Evolutionary conservation across 2,888 invertebrate genomes (phyloP).

Genomic region (Hydrotaea cyrtoneurina): DNA sequence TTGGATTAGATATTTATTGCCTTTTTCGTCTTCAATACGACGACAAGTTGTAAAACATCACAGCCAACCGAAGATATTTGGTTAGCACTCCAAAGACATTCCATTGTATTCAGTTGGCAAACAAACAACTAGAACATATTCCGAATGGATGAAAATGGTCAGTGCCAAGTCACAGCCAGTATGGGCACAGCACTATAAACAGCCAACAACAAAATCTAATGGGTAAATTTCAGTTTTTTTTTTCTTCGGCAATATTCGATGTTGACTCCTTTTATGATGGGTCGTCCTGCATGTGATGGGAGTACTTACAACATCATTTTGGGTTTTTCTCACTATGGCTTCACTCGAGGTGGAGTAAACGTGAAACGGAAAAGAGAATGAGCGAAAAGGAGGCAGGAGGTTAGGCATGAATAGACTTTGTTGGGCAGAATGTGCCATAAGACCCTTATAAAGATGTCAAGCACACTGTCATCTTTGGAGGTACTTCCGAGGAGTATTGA

Average conservation of each 20-base stretch:
- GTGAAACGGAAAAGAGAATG: neutral
- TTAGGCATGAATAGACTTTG: too few species aligned
- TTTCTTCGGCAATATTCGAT: slow-evolving; percentile 1
- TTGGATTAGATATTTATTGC: too few species aligned
- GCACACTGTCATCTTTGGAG: too few species aligned
- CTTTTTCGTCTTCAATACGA: too few species aligned
- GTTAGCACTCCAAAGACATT: neutral
- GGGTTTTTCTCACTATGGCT: neutral
- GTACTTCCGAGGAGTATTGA: neutral
- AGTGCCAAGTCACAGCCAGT: neutral
- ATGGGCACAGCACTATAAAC: too few species aligned
- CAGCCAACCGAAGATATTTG: neutral
- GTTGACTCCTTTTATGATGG: neutral
- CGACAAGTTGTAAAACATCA: too few species aligned
- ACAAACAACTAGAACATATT: neutral
- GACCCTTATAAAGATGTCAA: slow-evolving; percentile 16
- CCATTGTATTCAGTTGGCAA: neutral
- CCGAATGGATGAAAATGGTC: neutral
- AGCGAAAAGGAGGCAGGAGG: too few species aligned
- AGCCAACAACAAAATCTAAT: neutral
- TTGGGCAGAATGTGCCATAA: neutral
- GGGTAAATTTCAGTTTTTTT: neutral
- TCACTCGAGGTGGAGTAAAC: neutral
- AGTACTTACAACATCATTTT: neutral
- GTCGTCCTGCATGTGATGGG: neutral